Conservation (phyloP, 1,140 invertebrate species). For the Caenorhabditis inopinata region DNA sequence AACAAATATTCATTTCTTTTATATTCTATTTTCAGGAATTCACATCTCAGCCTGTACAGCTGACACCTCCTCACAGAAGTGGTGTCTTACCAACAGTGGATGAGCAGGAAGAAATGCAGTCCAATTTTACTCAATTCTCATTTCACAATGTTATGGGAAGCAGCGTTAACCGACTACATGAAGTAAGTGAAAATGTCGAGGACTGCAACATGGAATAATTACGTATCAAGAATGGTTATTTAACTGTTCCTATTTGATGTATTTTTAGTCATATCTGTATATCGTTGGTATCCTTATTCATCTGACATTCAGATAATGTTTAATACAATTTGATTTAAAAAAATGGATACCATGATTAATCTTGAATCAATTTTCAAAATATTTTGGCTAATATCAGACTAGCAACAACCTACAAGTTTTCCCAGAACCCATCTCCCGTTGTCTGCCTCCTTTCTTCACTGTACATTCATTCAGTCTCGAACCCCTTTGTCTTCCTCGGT, state of each 20-base stretch:
- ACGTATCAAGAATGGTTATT: background rate
- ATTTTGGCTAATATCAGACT: no score
- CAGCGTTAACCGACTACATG: background rate
- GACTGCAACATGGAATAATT: background rate
- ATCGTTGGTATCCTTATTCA: background rate
- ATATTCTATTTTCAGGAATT: slow-evolving; percentile 74
- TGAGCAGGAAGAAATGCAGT: slow-evolving; percentile 70
- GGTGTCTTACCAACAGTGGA: slow-evolving; percentile 75
- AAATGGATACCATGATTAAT: background rate
- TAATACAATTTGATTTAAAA: background rate
- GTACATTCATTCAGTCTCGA: background rate
- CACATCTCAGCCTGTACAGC: slow-evolving; percentile 91
- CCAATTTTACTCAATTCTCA: slow-evolving; percentile 78
- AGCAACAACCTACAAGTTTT: no score
- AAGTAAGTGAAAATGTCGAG: background rate
- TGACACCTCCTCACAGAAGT: slow-evolving; percentile 84
- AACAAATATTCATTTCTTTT: no score
- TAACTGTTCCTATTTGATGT: no score
- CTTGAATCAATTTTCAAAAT: no score
- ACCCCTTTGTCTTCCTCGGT: background rate
- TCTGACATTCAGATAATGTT: slow-evolving; percentile 1
- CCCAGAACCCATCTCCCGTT: background rate
- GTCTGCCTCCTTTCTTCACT: background rate
- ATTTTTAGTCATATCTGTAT: no score
- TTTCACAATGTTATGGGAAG: slow-evolving; percentile 70